A percentile compares a stretch with the other conserved stretches of the same genome.
Conservation (phyloP, 1,140 invertebrate species). For the Hirudo medicinalis region DNA sequence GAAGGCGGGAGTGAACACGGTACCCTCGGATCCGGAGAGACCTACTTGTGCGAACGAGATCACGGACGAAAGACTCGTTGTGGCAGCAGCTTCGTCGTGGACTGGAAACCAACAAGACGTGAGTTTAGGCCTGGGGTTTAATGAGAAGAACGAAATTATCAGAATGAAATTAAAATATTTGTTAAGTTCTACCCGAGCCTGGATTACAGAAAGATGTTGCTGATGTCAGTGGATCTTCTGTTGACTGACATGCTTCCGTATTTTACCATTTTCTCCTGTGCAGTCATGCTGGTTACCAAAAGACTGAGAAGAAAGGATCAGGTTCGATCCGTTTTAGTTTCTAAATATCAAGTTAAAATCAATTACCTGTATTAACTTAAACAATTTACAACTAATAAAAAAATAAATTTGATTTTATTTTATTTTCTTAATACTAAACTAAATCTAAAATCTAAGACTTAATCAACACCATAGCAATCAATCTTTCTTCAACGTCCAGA, state of each 20-base stretch:
- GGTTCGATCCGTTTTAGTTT: neutral
- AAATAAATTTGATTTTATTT: neutral
- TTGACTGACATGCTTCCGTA: conserved; percentile 30
- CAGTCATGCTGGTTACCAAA: conserved; percentile 23
- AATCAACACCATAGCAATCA: too few relatives aligned
- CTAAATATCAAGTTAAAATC: neutral
- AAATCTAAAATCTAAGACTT: too few relatives aligned
- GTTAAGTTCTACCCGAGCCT: conserved; percentile 14
- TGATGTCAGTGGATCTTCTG: conserved; percentile 30
- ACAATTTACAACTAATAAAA: too few relatives aligned
- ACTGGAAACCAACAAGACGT: neutral
- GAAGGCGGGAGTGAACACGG: neutral
- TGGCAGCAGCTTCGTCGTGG: neutral
- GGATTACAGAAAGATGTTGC: conserved; percentile 29
- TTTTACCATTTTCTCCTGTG: conserved; percentile 22
- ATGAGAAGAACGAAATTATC: conserved; percentile 11
- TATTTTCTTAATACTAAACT: too few relatives aligned
- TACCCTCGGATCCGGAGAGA: conserved; percentile 19
- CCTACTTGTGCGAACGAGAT: conserved; percentile 3
- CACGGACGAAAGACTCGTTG: neutral
- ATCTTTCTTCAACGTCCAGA: too few relatives aligned
- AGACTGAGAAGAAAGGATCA: conserved; percentile 17
- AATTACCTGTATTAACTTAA: neutral
- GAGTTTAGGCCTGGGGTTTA: neutral
- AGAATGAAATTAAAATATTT: conserved; percentile 16